Base-by-base conservation (phyloP, 1,140 invertebrate species). In the Leptestheria dahalacensis region DNA sequence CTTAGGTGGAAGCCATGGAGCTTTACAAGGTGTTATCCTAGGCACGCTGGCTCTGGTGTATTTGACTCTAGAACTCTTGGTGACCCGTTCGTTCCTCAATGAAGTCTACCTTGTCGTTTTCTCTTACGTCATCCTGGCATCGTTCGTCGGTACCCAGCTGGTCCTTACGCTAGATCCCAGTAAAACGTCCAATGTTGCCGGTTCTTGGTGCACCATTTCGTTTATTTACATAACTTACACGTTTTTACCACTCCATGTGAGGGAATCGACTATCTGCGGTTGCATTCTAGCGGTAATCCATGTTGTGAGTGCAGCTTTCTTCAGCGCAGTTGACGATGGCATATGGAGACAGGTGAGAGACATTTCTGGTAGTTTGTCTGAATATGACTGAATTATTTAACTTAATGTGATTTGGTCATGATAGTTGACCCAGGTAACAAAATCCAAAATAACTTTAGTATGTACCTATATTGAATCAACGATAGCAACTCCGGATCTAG, bases 171-270 rank as follows among this genome's bases (percentile, higher is more conserved):
- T 81, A 51, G 74, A 75, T 20, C 57, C 63, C 20, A 48, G 65
- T 4, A 67, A 67, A n/a, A 64, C 61, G 12, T 68, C 64, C 20
- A 63, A 61, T 15, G 52, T 55, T 21, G 77, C 83, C 3, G 82
- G 82, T 0, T 77, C 82, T 1, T 83, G 83, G 72, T 74, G 78
- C 3, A 79, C 81, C 6, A 76, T 86, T 12, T 79, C 91, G 58
- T 90, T 88, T 73, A 85, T 88, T 50, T 95, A 92, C 73, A 78
- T 91, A 72, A 85, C 85, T 25, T 93, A 92, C 68, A 86, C 88
- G 0, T 78, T 92, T 63, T 78, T 95, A 59, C 90, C 90, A 1
- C 79, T 93, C 46, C 77, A 85, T 52, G 78, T 91, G 63, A 80
- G 85, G 63, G 82, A 91, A 68, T 84, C 87, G 21, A 77, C 85